Evolutionary conservation across 2,888 invertebrate genomes (phyloP).

Genomic region (Sesia apiformis): DNA sequence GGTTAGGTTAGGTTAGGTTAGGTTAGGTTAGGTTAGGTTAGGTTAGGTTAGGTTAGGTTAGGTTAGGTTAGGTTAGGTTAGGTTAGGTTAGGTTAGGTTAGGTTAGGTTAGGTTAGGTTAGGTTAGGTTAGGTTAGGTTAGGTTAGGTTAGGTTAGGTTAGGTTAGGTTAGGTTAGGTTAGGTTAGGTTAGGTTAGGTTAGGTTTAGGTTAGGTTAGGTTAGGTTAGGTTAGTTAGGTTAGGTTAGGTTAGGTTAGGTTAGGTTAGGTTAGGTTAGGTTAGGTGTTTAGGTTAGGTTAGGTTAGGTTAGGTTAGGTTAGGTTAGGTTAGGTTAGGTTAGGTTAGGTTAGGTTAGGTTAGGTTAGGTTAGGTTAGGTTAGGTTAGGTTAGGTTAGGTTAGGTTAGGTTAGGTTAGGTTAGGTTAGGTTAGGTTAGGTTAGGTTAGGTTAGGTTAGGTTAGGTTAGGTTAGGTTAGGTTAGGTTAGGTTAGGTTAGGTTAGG

Average conservation of each 20-base stretch:
- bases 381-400: slow-evolving; percentile 2
- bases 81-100: background rate
- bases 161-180: background rate
- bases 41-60: background rate
- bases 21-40: slow-evolving; percentile 4
- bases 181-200: slow-evolving; percentile 2
- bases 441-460: slow-evolving; percentile 3
- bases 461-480: slow-evolving; percentile 3
- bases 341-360: background rate
- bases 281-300: slow-evolving; percentile 1
- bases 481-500: slow-evolving; percentile 2
- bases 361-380: background rate
- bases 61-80: background rate
- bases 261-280: slow-evolving; percentile 2
- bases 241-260: slow-evolving; percentile 2
- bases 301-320: background rate
- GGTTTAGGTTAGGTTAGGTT: slow-evolving; percentile 1
- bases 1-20: slow-evolving; percentile 2
- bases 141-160: slow-evolving; percentile 1
- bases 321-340: background rate
- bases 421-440: slow-evolving; percentile 3
- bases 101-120: slow-evolving; percentile 1
- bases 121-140: background rate
- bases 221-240: slow-evolving; percentile 2
- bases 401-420: slow-evolving; percentile 3